Evolutionary conservation across 2,797 vertebrate species (phyloP), one percentile per base, ranked within the genome.

Genomic region (Furcifer pardalis): DNA sequence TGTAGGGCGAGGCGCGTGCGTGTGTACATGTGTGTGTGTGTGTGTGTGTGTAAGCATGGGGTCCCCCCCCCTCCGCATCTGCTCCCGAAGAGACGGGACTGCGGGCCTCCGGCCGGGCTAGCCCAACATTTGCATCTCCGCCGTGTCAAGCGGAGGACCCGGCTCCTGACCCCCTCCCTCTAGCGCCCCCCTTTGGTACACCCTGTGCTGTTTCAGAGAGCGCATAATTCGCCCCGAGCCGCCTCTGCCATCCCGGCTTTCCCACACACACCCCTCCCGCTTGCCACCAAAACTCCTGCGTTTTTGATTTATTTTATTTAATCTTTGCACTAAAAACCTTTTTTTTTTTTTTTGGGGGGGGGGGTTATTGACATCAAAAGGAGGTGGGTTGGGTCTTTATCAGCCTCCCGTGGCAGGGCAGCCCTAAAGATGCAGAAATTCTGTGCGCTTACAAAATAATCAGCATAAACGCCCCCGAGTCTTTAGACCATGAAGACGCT

Each of bases 1-100:
- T 99, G 97, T 99, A 96, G 35, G 65, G 49, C 27, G 37, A 96
- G 81, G 40, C 7, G 19, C 46, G 19, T 17, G 19, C 15, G n/a
- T 37, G 37, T 5, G n/a, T n/a, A n/a, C n/a, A n/a, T n/a, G n/a
- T n/a, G n/a, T n/a, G n/a, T n/a, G 25, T 21, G 8, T 9, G 72
- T 9, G 32, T 19, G 25, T 21, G 8, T 9, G 72, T 9, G 32
- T 19, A 79, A 44, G 32, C 17, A 19, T 23, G 15, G 30, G 37
- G 46, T 69, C 23, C 17, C 32, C 74, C 17, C 46, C 37, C 32
- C 71, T 72, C 40, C 7, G 25, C 40, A 25, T 42, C 66, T 37
- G 30, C 76, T 30, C 23, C 6, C 19, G n/a, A 44, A 44, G 76
- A 42, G 73, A 49, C 23, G 83, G 91, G 89, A 17, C 56, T 76